Evolutionary conservation across 2,797 vertebrate genomes (phyloP), one percentile per base, ranked within the genome.

Genomic region (Melanotaenia nigrans): DNA sequence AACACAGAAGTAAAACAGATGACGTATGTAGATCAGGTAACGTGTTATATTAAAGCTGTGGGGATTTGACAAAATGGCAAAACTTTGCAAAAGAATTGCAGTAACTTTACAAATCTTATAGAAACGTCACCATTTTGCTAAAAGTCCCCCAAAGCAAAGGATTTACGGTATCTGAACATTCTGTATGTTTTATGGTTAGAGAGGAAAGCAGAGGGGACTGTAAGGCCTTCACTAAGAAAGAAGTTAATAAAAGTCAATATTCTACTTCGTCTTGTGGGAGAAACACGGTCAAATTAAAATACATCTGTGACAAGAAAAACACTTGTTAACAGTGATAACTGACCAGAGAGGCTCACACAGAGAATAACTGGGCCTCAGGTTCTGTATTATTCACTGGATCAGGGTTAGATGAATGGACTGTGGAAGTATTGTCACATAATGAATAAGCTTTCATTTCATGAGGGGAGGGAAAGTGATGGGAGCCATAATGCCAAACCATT

Each of bases 341-440:
- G 67, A 75, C 55, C 65, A 60, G 40, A 72, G 68, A 78, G 63
- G 40, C 65, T 68, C 68, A 65, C 68, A 42, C 28, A 81, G 60
- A 61, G 9, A 82, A 75, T 77, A 82, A 83, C 76, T 73, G 78
- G 70, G 64, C 72, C 55, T 79, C 75, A 75, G 77, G 65, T 78
- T 69, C 51, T 30, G 65, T 82, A 86, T 73, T 73, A 77, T 65
- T 80, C 60, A 81, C 77, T 87, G 57, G 53, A 85, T 89, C 84
- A 81, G 63, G n/a, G 78, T 66, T 33, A 67, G 71, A 89, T 77
- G 74, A 87, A 87, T 84, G 68, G 73, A 77, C 13, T 75, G 69
- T 61, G 74, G 65, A 72, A 36, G 68, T 84, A 86, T 79, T 77
- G 86, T 85, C 86, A 85, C 76, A 65, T 69, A 73, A 88, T 76